Evolutionary conservation across 2,113 vertebrate species (phyloP).

Genomic region (Cyanoliseus patagonus): DNA sequence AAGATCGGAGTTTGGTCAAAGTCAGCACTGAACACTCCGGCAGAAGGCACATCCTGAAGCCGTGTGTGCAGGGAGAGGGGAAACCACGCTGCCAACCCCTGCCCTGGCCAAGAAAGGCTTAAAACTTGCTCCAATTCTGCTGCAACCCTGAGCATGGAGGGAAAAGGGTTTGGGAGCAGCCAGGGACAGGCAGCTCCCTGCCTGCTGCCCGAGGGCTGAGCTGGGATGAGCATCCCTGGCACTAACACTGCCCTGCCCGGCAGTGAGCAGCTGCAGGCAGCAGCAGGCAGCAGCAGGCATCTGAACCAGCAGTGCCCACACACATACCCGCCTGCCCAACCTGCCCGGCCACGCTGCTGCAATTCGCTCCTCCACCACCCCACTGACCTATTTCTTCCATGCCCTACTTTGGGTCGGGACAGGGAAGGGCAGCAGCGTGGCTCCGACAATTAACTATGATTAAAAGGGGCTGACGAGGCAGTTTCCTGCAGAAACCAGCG

Average conservation of each 20-base stretch:
- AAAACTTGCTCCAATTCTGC: neutral
- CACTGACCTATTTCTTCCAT: conserved; percentile 50
- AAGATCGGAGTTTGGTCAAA: neutral
- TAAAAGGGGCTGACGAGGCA: neutral
- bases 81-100: neutral
- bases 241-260: accelerated
- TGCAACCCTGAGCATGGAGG: accelerated
- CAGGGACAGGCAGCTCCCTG: neutral
- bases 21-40: accelerated
- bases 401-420: conserved; percentile 16
- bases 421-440: neutral
- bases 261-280: accelerated
- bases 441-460: neutral
- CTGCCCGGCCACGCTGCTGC: neutral
- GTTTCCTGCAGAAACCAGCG: neutral
- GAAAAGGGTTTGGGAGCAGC: neutral
- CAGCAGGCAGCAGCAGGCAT: neutral
- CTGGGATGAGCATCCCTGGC: neutral
- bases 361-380: neutral
- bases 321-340: neutral
- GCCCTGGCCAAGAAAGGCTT: neutral
- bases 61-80: accelerated
- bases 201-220: neutral
- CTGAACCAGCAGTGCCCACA: neutral
- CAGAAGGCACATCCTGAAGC: neutral